phyloP scores from a whole-genome alignment of 2,113 vertebrate genomes.

The Pipa parva region DNA sequence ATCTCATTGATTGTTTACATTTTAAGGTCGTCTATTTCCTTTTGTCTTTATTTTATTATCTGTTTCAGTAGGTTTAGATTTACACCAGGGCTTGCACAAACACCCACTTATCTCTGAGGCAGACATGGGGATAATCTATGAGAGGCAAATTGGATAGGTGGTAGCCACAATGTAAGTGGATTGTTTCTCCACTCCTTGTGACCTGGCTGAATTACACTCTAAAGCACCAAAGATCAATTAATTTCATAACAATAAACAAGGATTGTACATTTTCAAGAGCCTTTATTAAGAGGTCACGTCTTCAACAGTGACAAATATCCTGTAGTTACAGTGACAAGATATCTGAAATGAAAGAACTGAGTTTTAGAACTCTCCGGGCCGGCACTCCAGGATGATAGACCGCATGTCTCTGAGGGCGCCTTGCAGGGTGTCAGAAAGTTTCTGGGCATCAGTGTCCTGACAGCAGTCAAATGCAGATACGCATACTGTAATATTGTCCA shows the following conservation, averaged over 20 bases:
- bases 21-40: too few species aligned
- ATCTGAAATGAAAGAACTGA: not conserved
- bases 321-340: not conserved
- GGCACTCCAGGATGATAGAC: constrained; percentile 50
- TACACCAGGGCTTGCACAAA: too few species aligned
- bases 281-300: not conserved
- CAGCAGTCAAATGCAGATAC: constrained; percentile 78
- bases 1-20: too few species aligned
- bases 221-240: too few species aligned
- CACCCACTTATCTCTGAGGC: too few species aligned
- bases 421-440: constrained; percentile 58
- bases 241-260: not conserved
- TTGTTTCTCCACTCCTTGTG: too few species aligned
- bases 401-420: constrained; percentile 63
- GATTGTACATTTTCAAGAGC: not conserved
- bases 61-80: too few species aligned
- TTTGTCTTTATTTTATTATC: too few species aligned
- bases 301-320: not conserved
- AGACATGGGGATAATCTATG: too few species aligned
- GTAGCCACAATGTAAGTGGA: too few species aligned
- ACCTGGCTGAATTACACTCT: too few species aligned
- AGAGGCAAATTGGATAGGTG: too few species aligned
- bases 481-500: constrained; percentile 69
- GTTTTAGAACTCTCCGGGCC: constrained; percentile 5
- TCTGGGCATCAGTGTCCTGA: constrained; percentile 70